Base-by-base conservation (phyloP, 2,888 invertebrate genomes). In the Coleophora flavipennella region DNA sequence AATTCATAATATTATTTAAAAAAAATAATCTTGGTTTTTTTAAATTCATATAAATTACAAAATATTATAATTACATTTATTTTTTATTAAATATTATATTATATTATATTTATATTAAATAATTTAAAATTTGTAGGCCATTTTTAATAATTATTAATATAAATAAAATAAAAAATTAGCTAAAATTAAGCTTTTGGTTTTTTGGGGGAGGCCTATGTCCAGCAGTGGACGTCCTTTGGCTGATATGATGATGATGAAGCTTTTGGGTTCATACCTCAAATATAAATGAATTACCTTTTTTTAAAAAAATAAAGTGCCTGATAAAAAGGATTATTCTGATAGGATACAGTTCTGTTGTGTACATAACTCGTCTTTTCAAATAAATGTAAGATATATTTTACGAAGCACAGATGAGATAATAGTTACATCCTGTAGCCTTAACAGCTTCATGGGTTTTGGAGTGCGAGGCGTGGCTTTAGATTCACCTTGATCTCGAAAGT, bases 221-320 rank as follows among this genome's bases (percentile, higher is more conserved):
- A n/a, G n/a, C n/a, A n/a, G n/a, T n/a, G n/a, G n/a, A n/a, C n/a
- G n/a, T n/a, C n/a, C n/a, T n/a, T n/a, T n/a, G n/a, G n/a, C n/a
- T n/a, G n/a, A n/a, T n/a, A n/a, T n/a, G n/a, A n/a, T n/a, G n/a
- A n/a, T n/a, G n/a, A n/a, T n/a, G n/a, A n/a, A n/a, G n/a, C n/a
- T n/a, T 66, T 80, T 87, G 87, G 84, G 83, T 83, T 88, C 87
- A 88, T 88, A 87, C 86, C 83, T 68, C 87, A 86, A 83, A 72
- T 83, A 62, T 86, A 83, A 76, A 84, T 72, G 58, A 67, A 62
- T 56, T 35, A 14, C 55, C 60, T 67, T 76, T 78, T 78, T 73
- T 77, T 81, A 76, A 81, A 77, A n/a, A 57, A 72, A 76, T 72
- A 73, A 73, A 74, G 74, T 75, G 77, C 77, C 77, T 76, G 76